Conservation (phyloP, 2,113 vertebrate genomes). For the Esox niger region DNA sequence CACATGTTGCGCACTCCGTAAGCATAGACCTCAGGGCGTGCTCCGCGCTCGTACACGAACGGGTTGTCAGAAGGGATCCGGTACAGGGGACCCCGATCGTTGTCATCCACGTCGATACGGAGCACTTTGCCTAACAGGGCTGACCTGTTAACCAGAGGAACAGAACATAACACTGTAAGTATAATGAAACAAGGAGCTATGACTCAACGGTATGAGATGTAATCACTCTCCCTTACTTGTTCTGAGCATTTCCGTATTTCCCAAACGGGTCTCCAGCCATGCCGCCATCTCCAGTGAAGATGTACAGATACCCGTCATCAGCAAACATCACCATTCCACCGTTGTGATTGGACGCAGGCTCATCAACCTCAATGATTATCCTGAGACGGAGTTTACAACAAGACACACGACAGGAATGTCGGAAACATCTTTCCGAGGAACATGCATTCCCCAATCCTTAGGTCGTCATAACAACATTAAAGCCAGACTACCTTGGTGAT, state of each 20-base stretch:
- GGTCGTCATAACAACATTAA: not conserved
- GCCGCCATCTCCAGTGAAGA: conserved; percentile 96
- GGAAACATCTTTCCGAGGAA: not conserved
- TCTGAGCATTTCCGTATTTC: conserved; percentile 90
- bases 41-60: conserved; percentile 71
- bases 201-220: not conserved
- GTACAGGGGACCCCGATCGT: conserved; percentile 80
- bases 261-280: conserved; percentile 98
- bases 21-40: conserved; percentile 88
- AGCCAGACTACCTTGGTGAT: too few relatives aligned
- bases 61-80: conserved; percentile 88
- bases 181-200: too few relatives aligned
- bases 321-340: conserved; percentile 93
- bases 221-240: conserved; percentile 81
- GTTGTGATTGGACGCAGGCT: conserved; percentile 95
- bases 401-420: not conserved
- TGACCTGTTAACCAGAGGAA: conserved; percentile 70
- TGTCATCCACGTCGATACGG: conserved; percentile 84
- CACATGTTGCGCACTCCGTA: conserved; percentile 96
- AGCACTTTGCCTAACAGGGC: conserved; percentile 92
- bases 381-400: conserved; percentile 53
- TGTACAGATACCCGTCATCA: conserved; percentile 89
- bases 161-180: not conserved
- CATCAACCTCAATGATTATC: conserved; percentile 91
- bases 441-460: not conserved